These are phyloP conservation scores for Onthophagus sagittarius DNA, from an alignment of 2,888 invertebrate genomes.

Conservation along the genomic window DNA sequence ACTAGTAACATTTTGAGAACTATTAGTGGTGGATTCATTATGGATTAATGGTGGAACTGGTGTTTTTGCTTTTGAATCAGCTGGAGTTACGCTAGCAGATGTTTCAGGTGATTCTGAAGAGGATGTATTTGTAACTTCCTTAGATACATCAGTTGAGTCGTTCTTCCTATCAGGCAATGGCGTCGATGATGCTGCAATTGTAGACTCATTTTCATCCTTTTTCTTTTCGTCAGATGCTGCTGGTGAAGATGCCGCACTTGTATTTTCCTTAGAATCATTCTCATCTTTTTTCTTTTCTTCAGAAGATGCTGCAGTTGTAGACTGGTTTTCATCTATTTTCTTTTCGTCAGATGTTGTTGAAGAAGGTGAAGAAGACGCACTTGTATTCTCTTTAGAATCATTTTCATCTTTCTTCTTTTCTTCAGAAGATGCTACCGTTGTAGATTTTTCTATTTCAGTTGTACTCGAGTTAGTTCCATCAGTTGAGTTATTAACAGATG, in stretches of 20 bases:
- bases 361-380: not conserved
- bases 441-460: not conserved
- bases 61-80: not conserved
- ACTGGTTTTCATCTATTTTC: not conserved
- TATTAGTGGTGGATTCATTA: not conserved
- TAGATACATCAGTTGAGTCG: not conserved
- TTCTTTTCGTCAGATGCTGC: not conserved
- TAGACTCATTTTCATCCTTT: not conserved
- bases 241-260: not conserved
- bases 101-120: not conserved
- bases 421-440: not conserved
- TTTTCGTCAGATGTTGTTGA: not conserved
- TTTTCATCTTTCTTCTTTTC: not conserved
- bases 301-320: not conserved
- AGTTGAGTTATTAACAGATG: not conserved
- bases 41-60: not conserved
- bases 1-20: not conserved
- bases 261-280: not conserved
- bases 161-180: not conserved
- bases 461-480: not conserved
- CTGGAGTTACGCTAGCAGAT: not conserved
- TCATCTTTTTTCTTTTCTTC: not conserved
- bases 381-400: not conserved
- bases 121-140: not conserved
- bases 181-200: too few relatives aligned